Evolutionary conservation across 1,140 invertebrate genomes (phyloP).

Genomic region (Eurytemora carolleeae): DNA sequence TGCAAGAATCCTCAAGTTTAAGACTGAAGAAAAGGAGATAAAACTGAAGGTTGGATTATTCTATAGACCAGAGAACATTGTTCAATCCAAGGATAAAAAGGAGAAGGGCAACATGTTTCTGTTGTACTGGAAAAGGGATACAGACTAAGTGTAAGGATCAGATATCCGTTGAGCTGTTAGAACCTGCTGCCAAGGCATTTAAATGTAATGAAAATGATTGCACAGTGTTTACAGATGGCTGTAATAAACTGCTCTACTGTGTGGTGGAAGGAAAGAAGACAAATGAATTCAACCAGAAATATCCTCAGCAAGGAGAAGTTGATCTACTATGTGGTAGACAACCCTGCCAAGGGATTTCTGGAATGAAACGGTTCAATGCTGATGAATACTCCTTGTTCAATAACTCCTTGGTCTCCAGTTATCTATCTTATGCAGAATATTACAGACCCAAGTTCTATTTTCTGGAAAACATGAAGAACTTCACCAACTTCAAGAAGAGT

Average conservation of each 20-base stretch:
- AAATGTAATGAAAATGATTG: too few species aligned
- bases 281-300: too few species aligned
- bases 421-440: constrained; percentile 63
- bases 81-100: too few species aligned
- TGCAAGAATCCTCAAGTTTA: too few species aligned
- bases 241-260: constrained; percentile 35
- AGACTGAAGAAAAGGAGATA: too few species aligned
- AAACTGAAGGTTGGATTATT: constrained; percentile 44
- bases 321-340: constrained; percentile 67
- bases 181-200: constrained; percentile 55
- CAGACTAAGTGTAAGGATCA: constrained; percentile 28
- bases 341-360: constrained; percentile 69
- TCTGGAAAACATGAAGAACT: constrained; percentile 69
- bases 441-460: constrained; percentile 64
- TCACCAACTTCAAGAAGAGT: constrained; percentile 51
- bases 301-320: constrained; percentile 41
- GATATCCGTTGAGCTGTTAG: constrained; percentile 53
- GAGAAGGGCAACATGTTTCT: background rate
- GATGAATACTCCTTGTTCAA: constrained; percentile 70
- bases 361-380: constrained; percentile 71
- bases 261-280: constrained; percentile 31
- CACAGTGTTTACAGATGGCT: constrained; percentile 41
- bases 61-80: constrained; percentile 56
- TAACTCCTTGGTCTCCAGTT: constrained; percentile 66
- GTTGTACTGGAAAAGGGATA: constrained; percentile 1